Conservation (phyloP, 2,888 invertebrate genomes). For the Urechis unicinctus region DNA sequence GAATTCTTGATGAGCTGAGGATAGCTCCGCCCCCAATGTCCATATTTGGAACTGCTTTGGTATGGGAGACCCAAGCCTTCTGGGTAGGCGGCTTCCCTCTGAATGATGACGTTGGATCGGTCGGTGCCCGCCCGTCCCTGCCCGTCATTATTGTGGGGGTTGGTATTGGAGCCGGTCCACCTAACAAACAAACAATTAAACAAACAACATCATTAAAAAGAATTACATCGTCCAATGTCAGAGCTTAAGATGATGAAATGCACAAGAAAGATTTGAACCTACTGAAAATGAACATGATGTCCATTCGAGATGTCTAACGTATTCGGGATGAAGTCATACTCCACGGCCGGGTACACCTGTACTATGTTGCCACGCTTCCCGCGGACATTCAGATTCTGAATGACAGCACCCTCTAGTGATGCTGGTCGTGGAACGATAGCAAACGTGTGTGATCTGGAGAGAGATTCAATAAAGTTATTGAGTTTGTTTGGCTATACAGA, state of each 20-base stretch:
- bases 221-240: background rate
- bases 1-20: slow-evolving; percentile 30
- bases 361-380: slow-evolving; percentile 51
- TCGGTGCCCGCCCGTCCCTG: slow-evolving; percentile 45
- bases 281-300: slow-evolving; percentile 47
- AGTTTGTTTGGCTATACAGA: too few relatives aligned
- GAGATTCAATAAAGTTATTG: background rate
- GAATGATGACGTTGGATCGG: slow-evolving; percentile 44
- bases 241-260: background rate
- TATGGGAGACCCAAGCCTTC: slow-evolving; percentile 27
- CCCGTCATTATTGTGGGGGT: slow-evolving; percentile 45
- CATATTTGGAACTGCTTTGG: slow-evolving; percentile 22
- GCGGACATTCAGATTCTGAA: slow-evolving; percentile 49
- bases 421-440: slow-evolving; percentile 32
- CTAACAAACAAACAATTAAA: slow-evolving; percentile 24
- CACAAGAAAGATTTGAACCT: slow-evolving; percentile 19
- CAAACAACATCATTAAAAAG: background rate
- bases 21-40: slow-evolving; percentile 45
- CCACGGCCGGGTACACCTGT: slow-evolving; percentile 49
- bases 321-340: slow-evolving; percentile 50
- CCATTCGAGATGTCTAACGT: slow-evolving; percentile 29
- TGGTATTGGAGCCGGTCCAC: slow-evolving; percentile 50
- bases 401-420: slow-evolving; percentile 21
- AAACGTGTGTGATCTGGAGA: slow-evolving; percentile 40
- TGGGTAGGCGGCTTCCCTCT: slow-evolving; percentile 28